Base-by-base conservation (phyloP, 2,797 vertebrate species). In the Rhodeus uyekii region DNA sequence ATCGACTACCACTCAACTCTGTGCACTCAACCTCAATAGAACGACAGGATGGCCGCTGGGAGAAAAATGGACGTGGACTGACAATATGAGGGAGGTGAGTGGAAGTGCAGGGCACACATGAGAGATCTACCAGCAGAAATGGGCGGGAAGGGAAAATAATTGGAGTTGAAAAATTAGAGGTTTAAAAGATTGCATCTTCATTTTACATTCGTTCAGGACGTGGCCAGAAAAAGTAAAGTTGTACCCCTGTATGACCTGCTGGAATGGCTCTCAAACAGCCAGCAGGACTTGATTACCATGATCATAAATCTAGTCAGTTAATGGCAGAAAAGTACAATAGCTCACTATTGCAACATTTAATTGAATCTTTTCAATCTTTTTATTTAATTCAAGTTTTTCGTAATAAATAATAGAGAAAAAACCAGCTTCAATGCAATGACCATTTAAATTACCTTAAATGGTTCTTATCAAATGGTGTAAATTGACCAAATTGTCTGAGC, bases 101-200 rank as follows among this genome's bases (percentile, higher is more conserved):
- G 78, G 78, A 75, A 67, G 36, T 44, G 8, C 34, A 53, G 64
- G 63, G 27, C 63, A 78, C 19, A 55, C 19, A 42, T n/a, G n/a
- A 67, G 46, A 34, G 48, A 58, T 5, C 61, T 34, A 32, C 19
- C 32, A 81, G 1, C 1, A n/a, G 58, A 76, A n/a, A 75, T 48
- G 76, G 77, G 39, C 4, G 50, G 65, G 76, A 82, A 76, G 53
- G 69, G n/a, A 83, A 76, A 60, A 63, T 76, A 58, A 82, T 76
- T 76, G 14, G 22, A 61, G 80, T 38, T 50, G 29, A 29, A 67
- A 78, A 55, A 84, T 44, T 38, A 36, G 22, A 46, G 42, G 64
- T 53, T 61, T 50, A 38, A 27, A 77, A n/a, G 53, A 55, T 83
- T 83, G 36, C 48, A 74, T 19, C 14, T 19, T 44, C 3, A 12